Percentiles rank a stretch among this genome's conserved stretches.
phyloP scores from a whole-genome alignment of 2,888 invertebrate genomes.

The Acutogordius australiensis region DNA sequence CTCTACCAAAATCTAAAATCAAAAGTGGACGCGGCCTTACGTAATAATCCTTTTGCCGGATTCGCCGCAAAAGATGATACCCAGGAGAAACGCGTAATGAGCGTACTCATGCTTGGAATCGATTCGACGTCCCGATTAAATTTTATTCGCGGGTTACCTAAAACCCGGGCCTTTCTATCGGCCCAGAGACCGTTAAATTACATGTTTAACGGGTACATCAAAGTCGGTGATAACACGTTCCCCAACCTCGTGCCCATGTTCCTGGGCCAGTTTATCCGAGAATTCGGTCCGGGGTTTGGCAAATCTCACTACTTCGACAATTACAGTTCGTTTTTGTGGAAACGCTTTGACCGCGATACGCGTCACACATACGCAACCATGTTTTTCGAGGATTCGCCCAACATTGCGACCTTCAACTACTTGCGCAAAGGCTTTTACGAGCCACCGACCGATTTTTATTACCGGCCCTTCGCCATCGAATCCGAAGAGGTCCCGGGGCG shows the following conservation, averaged over 20 bases:
- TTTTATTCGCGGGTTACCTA: neutral
- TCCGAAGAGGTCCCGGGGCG: neutral
- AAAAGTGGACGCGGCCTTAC: no score
- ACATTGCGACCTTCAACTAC: neutral
- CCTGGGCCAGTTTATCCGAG: neutral
- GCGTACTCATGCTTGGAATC: neutral
- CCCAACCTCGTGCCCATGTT: neutral
- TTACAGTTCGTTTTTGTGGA: neutral
- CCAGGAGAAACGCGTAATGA: no score
- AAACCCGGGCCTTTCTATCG: neutral
- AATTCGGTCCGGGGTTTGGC: neutral
- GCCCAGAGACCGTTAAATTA: neutral
- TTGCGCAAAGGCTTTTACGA: constrained; percentile 19
- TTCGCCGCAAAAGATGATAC: no score
- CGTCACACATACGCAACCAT: neutral
- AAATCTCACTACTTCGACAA: neutral
- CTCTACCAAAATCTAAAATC: no score
- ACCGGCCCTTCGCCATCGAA: constrained; percentile 19
- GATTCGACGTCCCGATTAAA: neutral
- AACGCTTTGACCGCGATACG: constrained; percentile 12
- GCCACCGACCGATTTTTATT: constrained; percentile 23
- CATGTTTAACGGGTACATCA: neutral
- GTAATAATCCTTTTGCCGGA: no score
- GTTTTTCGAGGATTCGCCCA: neutral
- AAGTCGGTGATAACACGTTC: neutral